A percentile compares a stretch with the other conserved stretches of the same genome.
Conservation (phyloP, 2,797 vertebrate species). For the Phyllotis vaccarum region DNA sequence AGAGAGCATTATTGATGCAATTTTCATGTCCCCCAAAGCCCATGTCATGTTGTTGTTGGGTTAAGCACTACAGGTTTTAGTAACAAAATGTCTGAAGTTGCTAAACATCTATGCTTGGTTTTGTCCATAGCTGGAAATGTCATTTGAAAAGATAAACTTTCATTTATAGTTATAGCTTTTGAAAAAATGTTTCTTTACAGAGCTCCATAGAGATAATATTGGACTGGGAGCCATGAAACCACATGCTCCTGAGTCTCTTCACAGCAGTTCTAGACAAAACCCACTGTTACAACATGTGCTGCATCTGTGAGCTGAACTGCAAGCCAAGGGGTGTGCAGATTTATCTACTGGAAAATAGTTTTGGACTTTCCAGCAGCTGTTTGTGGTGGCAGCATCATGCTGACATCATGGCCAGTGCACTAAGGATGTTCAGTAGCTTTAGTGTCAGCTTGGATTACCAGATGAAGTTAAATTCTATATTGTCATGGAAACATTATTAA, state of each 20-base stretch:
- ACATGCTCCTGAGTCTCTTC: constrained; percentile 51
- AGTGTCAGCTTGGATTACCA: constrained; percentile 63
- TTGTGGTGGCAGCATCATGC: constrained; percentile 53
- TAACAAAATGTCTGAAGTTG: constrained; percentile 14
- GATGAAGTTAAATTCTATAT: constrained; percentile 15
- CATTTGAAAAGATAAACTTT: constrained; percentile 24
- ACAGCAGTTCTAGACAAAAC: constrained; percentile 60
- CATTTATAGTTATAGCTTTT: constrained; percentile 38
- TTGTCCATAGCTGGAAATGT: neutral
- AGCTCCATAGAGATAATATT: neutral
- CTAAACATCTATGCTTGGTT: neutral
- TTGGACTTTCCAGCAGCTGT: constrained; percentile 76
- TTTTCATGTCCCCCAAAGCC: neutral
- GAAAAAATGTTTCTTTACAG: constrained; percentile 1
- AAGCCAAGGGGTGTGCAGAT: constrained; percentile 68
- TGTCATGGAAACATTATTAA: neutral
- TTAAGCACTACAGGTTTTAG: constrained; percentile 13
- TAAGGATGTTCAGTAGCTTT: constrained; percentile 26
- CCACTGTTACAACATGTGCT: neutral
- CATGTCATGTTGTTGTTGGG: neutral
- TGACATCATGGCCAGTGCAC: neutral
- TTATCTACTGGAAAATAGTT: constrained; percentile 69
- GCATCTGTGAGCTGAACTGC: constrained; percentile 59
- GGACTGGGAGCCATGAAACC: neutral
- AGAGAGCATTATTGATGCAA: neutral